Base-by-base conservation (phyloP, 1,140 invertebrate genomes). In the Ostrea denselamellosa region DNA sequence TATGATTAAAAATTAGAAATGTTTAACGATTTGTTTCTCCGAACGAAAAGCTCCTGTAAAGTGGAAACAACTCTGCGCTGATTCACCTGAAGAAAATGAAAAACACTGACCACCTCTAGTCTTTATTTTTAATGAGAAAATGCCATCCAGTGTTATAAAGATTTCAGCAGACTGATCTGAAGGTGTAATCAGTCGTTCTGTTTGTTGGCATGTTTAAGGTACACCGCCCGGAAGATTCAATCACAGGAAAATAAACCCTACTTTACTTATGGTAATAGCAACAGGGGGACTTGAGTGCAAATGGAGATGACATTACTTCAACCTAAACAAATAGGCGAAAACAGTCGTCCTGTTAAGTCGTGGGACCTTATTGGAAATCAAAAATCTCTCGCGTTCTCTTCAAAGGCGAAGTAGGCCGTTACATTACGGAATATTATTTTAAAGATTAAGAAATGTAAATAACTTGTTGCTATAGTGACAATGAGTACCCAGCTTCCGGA, bases 381-480 rank as follows among this genome's bases (percentile, higher is more conserved):
- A 77, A 77, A 77, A 28, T 34, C 14, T 25, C 25, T 25, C 68
- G 68, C 68, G 14, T 25, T 25, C 68, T 77, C 68, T 77, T 77
- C 68, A 77, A 77, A 77, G 68, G 25, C 68, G 25, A 77, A 77
- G 68, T 77, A 77, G 25, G 68, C 68, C 68, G 68, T 34, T 77
- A 77, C 68, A 77, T 77, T 77, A 77, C 68, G 25, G 68, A 77
- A 77, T 77, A 77, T 77, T 77, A 77, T 77, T 77, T 77, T 77
- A 77, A 77, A 77, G 68, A 77, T 77, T 77, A 77, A 77, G 68
- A 77, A 77, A 77, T 77, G 68, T 77, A 77, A 77, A 77, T 77
- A 77, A 77, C 68, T 77, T 77, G 68, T 77, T 34, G 28, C 68
- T 77, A 77, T 77, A 77, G 68, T 77, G 68, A 77, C 68, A 77